Conservation (phyloP, 1,140 invertebrate species). For the Eufriesea mexicana region DNA sequence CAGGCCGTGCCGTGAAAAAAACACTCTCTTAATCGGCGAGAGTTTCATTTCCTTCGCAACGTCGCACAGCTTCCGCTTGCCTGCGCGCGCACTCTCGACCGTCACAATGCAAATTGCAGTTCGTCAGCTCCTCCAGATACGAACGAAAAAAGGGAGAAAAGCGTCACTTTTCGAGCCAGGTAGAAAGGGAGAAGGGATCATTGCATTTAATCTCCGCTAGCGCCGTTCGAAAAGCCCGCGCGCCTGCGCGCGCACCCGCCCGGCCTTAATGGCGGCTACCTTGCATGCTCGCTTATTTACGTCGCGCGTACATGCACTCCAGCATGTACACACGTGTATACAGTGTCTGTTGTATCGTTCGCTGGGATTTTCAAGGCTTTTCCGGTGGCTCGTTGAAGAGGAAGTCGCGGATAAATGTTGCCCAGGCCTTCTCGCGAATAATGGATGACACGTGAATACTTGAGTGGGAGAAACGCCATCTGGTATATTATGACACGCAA, state of each 20-base stretch:
- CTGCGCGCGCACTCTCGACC: background rate
- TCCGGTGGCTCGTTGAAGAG: background rate
- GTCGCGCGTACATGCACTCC: accelerated
- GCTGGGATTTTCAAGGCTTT: background rate
- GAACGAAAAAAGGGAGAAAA: background rate
- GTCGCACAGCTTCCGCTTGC: constrained; percentile 1
- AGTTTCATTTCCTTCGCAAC: constrained; percentile 13
- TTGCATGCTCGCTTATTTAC: background rate
- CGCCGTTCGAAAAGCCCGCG: background rate
- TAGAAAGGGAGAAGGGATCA: background rate
- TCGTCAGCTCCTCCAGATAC: constrained; percentile 7
- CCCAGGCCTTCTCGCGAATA: background rate
- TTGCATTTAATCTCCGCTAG: constrained; percentile 19
- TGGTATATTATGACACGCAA: background rate
- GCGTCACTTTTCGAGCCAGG: background rate
- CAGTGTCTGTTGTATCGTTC: background rate
- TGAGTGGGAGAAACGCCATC: background rate
- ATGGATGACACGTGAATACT: background rate
- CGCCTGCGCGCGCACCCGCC: background rate
- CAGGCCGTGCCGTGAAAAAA: background rate
- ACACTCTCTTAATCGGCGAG: constrained; percentile 2
- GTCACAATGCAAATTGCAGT: constrained; percentile 20
- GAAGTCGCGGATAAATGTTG: background rate
- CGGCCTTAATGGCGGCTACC: background rate
- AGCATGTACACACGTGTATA: no score